Evolutionary conservation across 1,140 invertebrate species (phyloP), one percentile per base, ranked within the genome.

Genomic region (Eriosoma lanigerum): DNA sequence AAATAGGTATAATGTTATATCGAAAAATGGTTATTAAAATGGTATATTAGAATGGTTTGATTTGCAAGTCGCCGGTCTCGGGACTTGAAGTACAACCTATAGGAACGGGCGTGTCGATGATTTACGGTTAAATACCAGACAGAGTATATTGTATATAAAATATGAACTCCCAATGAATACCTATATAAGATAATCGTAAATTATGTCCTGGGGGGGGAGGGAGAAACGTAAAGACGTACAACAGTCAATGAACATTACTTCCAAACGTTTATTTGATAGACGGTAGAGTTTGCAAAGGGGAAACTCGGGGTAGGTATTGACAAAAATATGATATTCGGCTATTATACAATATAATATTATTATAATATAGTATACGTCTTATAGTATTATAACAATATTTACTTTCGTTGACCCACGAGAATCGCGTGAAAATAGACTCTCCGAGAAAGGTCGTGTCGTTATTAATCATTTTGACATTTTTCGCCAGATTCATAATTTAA

Each of bases 381-480:
- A 46, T 68, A 24, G 13, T 68, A 46, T 12, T 68, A 38, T 38
- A 38, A 4, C 13, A 15, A 13, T 46, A 17, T 46, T 46, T 9
- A 46, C 38, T 68, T 68, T 68, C 38, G 29, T 68, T 68, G 38
- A 46, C 21, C n/a, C 64, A 13, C n/a, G 64, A 68, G 38, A 68
- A 32, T 46, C 5, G 4, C 64, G n/a, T 21, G 64, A 44, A 68
- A 44, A 64, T 24, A 19, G 29, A 64, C 32, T 38, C 32, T 64
- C 13, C 10, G 32, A 64, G 29, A 64, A 44, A 17, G 32, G 64
- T 21, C 64, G 12, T 17, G 5, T 44, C 3, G n/a, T 24, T 46
- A 68, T 68, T 68, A 68, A 68, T 68, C 64, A 68, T 46, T 68
- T 32, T 68, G 64, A 68, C 64, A n/a, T 68, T 38, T 68, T 38